Percentiles rank a stretch among this genome's conserved stretches.
Conservation (phyloP, 1,140 invertebrate genomes). For the Caenorhabditis tropicalis region DNA sequence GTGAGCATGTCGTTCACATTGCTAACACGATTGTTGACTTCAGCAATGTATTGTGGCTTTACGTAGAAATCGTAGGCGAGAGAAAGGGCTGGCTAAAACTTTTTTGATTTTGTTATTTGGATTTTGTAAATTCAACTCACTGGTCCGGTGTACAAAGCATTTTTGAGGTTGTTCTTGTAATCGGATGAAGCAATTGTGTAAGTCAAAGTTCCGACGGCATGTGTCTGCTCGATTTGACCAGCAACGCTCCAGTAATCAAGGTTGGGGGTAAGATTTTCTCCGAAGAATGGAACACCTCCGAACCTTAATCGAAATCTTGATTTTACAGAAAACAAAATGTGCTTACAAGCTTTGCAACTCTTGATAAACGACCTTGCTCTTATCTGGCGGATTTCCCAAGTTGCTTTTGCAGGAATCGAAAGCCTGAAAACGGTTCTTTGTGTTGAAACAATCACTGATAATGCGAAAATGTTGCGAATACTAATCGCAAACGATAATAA, state of each 20-base stretch:
- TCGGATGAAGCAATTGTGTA: slow-evolving; percentile 56
- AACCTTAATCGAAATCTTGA: too few relatives aligned
- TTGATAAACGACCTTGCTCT: background rate
- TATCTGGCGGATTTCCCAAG: background rate
- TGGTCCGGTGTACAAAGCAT: slow-evolving; percentile 63
- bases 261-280: background rate
- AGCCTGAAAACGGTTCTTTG: background rate
- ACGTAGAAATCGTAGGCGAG: slow-evolving; percentile 61
- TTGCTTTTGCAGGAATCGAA: background rate
- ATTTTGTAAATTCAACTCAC: slow-evolving; percentile 6
- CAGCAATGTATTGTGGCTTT: slow-evolving; percentile 57
- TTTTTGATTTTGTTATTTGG: too few relatives aligned
- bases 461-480: background rate
- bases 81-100: slow-evolving; percentile 50
- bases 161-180: slow-evolving; percentile 50
- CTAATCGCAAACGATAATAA: background rate
- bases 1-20: slow-evolving; percentile 31
- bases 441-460: background rate
- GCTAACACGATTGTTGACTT: slow-evolving; percentile 52
- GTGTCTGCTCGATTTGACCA: slow-evolving; percentile 24
- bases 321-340: background rate
- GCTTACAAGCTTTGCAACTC: slow-evolving; percentile 15
- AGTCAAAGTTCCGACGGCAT: slow-evolving; percentile 57
- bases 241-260: slow-evolving; percentile 27
- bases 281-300: slow-evolving; percentile 49